These are phyloP conservation scores for Myxocyprinus asiaticus DNA, from an alignment of 2,113 vertebrate genomes.

Conservation along the genomic window DNA sequence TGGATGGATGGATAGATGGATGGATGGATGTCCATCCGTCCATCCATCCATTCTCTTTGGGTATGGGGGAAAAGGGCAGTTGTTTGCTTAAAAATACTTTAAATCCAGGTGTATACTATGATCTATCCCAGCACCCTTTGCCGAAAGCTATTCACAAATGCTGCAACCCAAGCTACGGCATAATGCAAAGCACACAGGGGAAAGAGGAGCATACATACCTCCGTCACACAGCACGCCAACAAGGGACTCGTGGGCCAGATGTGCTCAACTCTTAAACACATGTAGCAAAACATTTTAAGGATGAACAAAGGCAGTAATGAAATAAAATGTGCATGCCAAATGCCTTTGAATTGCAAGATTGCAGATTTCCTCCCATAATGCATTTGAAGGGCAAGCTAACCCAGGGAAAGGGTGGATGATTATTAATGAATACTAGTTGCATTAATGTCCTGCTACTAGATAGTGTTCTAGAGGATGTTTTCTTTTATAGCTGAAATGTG, in stretches of 20 bases:
- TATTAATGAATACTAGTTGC: slow-evolving; percentile 25
- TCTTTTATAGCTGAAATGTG: no score
- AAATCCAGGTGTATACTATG: slow-evolving; percentile 40
- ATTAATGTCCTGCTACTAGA: no score
- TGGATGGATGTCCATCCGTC: no score
- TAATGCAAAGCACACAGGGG: background rate
- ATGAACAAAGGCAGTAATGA: slow-evolving; percentile 33
- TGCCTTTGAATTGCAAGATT: slow-evolving; percentile 35
- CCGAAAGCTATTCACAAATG: slow-evolving; percentile 49
- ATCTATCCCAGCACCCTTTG: slow-evolving; percentile 47
- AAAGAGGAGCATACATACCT: slow-evolving; percentile 66
- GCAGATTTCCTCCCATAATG: slow-evolving; percentile 29
- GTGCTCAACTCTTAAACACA: slow-evolving; percentile 23
- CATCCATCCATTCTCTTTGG: no score
- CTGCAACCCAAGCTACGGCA: slow-evolving; percentile 35
- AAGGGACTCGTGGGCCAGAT: slow-evolving; percentile 15
- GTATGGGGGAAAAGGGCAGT: slow-evolving; percentile 1
- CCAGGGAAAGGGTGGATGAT: slow-evolving; percentile 10
- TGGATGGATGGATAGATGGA: no score
- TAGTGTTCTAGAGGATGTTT: no score
- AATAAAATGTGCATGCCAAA: slow-evolving; percentile 35
- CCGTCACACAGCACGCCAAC: slow-evolving; percentile 47
- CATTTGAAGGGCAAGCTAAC: slow-evolving; percentile 6
- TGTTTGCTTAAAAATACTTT: slow-evolving; percentile 45
- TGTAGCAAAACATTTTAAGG: slow-evolving; percentile 20